Base-by-base conservation (phyloP, 2,888 invertebrate species). In the Volucella inanis region DNA sequence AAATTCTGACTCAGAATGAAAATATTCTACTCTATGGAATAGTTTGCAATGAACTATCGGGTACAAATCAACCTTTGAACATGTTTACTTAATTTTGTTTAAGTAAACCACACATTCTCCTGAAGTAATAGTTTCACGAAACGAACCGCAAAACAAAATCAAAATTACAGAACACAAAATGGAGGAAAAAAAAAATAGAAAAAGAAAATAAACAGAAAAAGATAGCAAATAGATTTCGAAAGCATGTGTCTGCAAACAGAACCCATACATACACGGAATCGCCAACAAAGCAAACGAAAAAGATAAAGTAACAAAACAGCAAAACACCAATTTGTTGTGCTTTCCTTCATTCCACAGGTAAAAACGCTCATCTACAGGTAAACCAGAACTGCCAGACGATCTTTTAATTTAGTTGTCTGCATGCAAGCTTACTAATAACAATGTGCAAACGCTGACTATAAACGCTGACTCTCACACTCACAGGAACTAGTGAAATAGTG, bases 301-400 rank as follows among this genome's bases (percentile, higher is more conserved):
- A 71, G 57, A 12, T 67, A 76, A 75, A 43, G n/a, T 52, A 50
- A 39, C 43, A 18, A 65, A 65, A 49, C 41, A 76, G 62, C 64
- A 64, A 67, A 61, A 57, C 57, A n/a, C 54, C 18, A 31, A 57
- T 65, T 52, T 11, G n/a, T 59, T 77, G 41, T 43, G 74, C 39
- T 71, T 84, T 83, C 62, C 78, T 67, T 38, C 75, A 70, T 70
- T 75, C 70, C 43, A 65, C 81, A 64, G 62, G 62, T 57, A 74
- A 71, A 12, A 11, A 9, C 22, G 41, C 47, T 12, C 10, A 10
- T 38, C 47, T 45, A 52, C 59, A 68, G 64, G 57, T 68, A 59
- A 72, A 15, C 68, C 57, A 64, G 64, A 50, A 18, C 65, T 64
- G 39, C 39, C 45, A 67, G 50, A 4, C 70, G 22, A 55, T 55